These are phyloP conservation scores for Euphydryas editha DNA, from an alignment of 2,888 invertebrate species.

Conservation along the genomic window DNA sequence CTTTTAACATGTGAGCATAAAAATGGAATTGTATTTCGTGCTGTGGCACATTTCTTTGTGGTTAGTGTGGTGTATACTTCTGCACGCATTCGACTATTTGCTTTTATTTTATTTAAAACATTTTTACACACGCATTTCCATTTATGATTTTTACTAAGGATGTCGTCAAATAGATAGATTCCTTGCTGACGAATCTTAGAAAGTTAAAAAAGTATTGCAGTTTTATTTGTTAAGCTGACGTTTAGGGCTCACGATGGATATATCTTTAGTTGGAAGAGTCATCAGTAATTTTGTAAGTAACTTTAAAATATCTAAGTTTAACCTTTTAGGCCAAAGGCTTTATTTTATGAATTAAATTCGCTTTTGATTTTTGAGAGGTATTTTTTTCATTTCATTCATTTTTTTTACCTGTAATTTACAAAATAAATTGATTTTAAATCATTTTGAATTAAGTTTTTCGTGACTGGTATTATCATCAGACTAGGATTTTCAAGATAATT, in stretches of 20 bases:
- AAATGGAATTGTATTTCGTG: conserved; percentile 55
- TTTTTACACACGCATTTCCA: conserved; percentile 34
- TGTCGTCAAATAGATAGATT: conserved; percentile 22
- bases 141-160: conserved; percentile 28
- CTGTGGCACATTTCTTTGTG: conserved; percentile 52
- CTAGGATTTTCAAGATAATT: too few species aligned
- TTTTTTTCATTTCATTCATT: too few species aligned
- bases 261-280: conserved; percentile 68
- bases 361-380: too few species aligned
- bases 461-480: too few species aligned
- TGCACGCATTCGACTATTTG: conserved; percentile 64
- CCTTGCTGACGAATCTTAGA: conserved; percentile 5
- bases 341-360: too few species aligned
- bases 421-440: too few species aligned
- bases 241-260: conserved; percentile 60
- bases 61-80: conserved; percentile 67
- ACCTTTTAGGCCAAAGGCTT: too few species aligned
- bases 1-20: conserved; percentile 66
- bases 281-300: conserved; percentile 77
- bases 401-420: too few species aligned
- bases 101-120: conserved; percentile 34
- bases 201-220: not conserved
- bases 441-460: too few species aligned
- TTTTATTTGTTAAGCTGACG: not conserved
- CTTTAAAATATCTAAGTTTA: not conserved